phyloP scores from a whole-genome alignment of 2,113 vertebrate species.

The Phodopus roborovskii region DNA sequence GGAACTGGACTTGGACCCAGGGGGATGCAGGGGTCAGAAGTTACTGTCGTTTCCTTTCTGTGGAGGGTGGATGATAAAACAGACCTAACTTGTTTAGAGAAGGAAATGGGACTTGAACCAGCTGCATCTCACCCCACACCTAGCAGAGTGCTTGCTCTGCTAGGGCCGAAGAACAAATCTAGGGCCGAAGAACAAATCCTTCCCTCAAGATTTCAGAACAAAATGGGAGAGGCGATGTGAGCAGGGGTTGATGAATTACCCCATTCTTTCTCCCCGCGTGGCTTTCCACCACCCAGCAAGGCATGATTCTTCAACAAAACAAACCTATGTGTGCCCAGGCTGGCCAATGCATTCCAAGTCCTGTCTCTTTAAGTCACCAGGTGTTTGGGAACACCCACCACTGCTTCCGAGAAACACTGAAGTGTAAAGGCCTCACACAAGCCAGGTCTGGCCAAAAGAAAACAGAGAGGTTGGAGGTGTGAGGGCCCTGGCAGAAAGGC shows the following conservation, averaged over 20 bases:
- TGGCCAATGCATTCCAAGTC: background rate
- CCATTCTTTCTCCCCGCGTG: background rate
- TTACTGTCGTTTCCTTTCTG: background rate
- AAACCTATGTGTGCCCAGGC: background rate
- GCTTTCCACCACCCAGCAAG: background rate
- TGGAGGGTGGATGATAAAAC: background rate
- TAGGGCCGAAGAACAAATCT: too few relatives aligned
- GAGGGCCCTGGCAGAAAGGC: background rate
- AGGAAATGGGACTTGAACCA: constrained; percentile 39
- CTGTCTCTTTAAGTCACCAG: constrained; percentile 1
- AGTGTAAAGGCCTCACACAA: background rate
- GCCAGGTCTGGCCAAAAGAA: constrained; percentile 1
- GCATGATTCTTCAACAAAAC: background rate
- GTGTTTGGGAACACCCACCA: background rate
- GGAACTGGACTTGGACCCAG: too few relatives aligned
- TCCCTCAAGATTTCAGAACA: background rate
- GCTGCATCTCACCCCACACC: background rate
- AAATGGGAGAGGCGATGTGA: background rate
- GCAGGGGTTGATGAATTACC: background rate
- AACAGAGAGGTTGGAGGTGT: background rate
- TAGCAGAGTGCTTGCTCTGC: background rate
- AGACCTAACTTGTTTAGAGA: background rate
- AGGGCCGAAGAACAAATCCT: background rate
- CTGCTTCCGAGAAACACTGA: background rate
- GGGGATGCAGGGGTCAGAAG: background rate